Evolutionary conservation across 2,888 invertebrate species (phyloP).

Genomic region (Hydroisotoma schaefferi): DNA sequence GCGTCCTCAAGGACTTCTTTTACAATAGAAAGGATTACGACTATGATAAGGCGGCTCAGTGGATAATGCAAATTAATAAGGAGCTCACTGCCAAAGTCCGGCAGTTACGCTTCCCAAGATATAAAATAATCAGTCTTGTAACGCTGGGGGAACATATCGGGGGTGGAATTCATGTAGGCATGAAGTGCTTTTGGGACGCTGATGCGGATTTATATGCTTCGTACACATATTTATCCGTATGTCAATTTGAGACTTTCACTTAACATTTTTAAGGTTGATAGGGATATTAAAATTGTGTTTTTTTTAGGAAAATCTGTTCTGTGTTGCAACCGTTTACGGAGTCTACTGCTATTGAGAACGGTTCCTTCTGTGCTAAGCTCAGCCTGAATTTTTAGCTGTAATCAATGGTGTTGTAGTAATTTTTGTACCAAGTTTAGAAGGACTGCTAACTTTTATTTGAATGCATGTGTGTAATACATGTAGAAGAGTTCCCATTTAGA

Average conservation of each 20-base stretch:
- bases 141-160: constrained; percentile 45
- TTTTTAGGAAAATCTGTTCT: constrained; percentile 41
- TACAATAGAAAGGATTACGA: constrained; percentile 29
- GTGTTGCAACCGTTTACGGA: constrained; percentile 42
- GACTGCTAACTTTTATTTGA: too few species aligned
- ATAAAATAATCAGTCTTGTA: constrained; percentile 40
- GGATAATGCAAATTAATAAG: constrained; percentile 35
- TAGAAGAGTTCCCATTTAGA: too few species aligned
- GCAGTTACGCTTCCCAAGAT: constrained; percentile 42
- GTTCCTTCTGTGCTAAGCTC: too few species aligned
- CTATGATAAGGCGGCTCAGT: constrained; percentile 36
- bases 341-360: constrained; percentile 43
- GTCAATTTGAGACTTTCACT: too few species aligned
- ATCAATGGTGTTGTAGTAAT: too few species aligned
- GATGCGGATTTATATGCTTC: constrained; percentile 45
- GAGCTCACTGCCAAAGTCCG: constrained; percentile 22
- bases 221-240: constrained; percentile 42
- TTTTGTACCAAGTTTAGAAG: too few species aligned
- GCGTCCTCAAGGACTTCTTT: constrained; percentile 36
- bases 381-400: too few species aligned
- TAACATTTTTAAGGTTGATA: neutral
- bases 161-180: constrained; percentile 43
- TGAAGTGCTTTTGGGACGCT: constrained; percentile 46
- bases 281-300: neutral
- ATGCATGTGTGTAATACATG: too few species aligned